Conservation (phyloP, 2,888 invertebrate species). For the Phymatocera aterrima region DNA sequence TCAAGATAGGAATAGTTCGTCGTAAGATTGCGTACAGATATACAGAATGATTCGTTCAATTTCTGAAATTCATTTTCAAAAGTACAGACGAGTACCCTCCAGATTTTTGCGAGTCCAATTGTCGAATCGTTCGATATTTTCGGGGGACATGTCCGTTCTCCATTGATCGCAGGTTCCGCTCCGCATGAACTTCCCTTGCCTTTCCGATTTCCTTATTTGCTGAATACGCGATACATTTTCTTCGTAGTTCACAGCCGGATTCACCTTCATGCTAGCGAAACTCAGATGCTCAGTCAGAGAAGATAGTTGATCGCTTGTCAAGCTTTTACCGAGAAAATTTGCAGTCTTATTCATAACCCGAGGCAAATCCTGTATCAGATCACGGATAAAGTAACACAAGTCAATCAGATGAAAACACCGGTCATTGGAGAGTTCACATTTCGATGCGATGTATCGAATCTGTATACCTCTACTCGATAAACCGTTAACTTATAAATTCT, state of each 20-base stretch:
- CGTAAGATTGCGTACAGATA: neutral
- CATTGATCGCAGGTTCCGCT: slow-evolving; percentile 56
- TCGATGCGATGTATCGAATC: too few species aligned
- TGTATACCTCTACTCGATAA: too few species aligned
- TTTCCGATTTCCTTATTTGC: too few species aligned
- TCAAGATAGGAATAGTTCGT: neutral
- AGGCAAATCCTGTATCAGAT: slow-evolving; percentile 71
- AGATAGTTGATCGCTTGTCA: slow-evolving; percentile 74
- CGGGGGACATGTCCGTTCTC: slow-evolving; percentile 63
- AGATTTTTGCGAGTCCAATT: slow-evolving; percentile 66
- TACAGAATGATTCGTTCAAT: neutral
- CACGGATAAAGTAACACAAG: neutral
- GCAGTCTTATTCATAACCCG: slow-evolving; percentile 76
- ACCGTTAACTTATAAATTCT: too few species aligned
- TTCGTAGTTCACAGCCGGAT: slow-evolving; percentile 79
- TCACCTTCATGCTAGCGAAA: slow-evolving; percentile 79
- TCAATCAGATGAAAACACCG: neutral
- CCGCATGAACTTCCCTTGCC: neutral
- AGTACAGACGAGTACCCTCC: slow-evolving; percentile 10
- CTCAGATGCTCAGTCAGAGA: slow-evolving; percentile 77
- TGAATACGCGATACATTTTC: too few species aligned
- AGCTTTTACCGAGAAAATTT: slow-evolving; percentile 75
- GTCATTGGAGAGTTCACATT: neutral
- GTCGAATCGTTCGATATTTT: slow-evolving; percentile 71
- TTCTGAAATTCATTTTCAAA: slow-evolving; percentile 11